Evolutionary conservation across 2,797 vertebrate species (phyloP), one percentile per base, ranked within the genome.

Genomic region (Danio choprae): DNA sequence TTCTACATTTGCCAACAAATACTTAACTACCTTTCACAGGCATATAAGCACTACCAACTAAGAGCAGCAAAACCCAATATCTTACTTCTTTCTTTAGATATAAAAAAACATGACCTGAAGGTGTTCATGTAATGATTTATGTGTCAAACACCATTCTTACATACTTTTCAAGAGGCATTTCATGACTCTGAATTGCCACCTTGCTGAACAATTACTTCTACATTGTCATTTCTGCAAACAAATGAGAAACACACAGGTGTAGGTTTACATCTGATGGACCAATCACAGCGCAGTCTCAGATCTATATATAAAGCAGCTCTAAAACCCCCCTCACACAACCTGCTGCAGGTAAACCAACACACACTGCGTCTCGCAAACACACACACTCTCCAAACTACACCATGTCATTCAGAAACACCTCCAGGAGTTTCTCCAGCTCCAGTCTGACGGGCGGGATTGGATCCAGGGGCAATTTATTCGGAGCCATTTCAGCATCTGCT

Each of bases 401-500:
- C 73, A 86, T 84, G 84, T 83, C 84, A 0, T 71, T 65, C 44
- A 13, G 48, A n/a, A 40, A 41, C 56, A 38, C 48, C 20, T 70
- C 80, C 38, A 60, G 65, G 43, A 70, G 65, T 59, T 71, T 46
- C 59, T 74, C 51, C 74, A 77, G 59, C 62, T 58, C 50, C 51
- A 48, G 76, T 71, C 12, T 83, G 56, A 36, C 72, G 29, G 16
- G 82, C 56, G 4, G 84, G 58, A 50, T 63, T 81, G 64, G 84
- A 50, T 62, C 79, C 36, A 20, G 79, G 55, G n/a, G 74, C 44
- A 41, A 78, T 58, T 1, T 64, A 65, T 84, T 73, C 6, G 70
- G 81, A 10, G 40, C 48, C 16, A 43, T 78, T 69, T 83, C 77
- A 9, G 53, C 81, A 59, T 22, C 58, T 7, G 4, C 46, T 41